Base-by-base conservation (phyloP, 2,113 vertebrate genomes). In the Enhydra lutris region DNA sequence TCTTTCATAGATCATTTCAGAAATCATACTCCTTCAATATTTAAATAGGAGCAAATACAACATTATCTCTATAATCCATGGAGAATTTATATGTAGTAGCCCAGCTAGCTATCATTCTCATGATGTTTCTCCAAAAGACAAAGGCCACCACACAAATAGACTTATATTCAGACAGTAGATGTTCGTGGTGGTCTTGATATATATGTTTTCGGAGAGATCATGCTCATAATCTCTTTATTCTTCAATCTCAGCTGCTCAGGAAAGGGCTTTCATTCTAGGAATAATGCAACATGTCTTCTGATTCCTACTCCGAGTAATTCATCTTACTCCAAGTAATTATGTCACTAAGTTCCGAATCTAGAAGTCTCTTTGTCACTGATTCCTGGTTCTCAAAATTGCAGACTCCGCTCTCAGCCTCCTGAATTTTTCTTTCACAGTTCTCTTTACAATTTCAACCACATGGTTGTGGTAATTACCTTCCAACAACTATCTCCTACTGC, bases 21-120 rank as follows among this genome's bases (percentile, higher is more conserved):
- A 97, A 96, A 94, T 95, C 78, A 85, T 59, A 84, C 8, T 47
- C 69, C 50, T 88, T 76, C 63, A 73, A 79, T 81, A 94, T 82
- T 96, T 92, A 92, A 86, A 80, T 57, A 80, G 74, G 42, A 89
- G 31, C n/a, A 87, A 93, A 91, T 39, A 50, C 20, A 85, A 42
- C 7, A 67, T 57, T 50, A 39, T 59, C 29, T 82, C 23, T 76
- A 45, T 17, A 89, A 63, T 61, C 29, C 59, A 73, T 14, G 24
- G 69, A 73, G 47, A 52, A 69, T 45, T 67, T 63, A 39, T 36
- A 67, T 39, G 36, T 17, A n/a, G 36, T 29, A 17, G 1, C 36
- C 55, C 1, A 88, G 55, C 78, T 10, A 73, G 52, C 42, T 52
- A 31, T 85, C 13, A 9, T n/a, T 86, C 61, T 84, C 76, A 74